Percentiles rank a stretch among this genome's conserved stretches.
Conservation (phyloP, 2,888 invertebrate species). For the Calliopum simillimum region DNA sequence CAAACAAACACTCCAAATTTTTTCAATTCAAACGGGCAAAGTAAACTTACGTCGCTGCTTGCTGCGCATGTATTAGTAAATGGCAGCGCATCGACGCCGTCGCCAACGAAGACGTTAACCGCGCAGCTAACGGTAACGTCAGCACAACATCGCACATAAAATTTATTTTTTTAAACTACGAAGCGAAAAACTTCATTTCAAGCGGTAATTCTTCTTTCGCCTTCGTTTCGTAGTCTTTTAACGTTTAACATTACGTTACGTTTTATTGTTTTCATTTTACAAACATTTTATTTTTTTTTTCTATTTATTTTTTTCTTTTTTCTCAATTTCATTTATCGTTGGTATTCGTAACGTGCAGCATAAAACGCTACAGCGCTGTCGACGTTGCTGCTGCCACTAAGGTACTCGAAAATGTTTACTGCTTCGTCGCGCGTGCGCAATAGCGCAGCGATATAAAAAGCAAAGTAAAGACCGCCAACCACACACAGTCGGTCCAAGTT, state of each 20-base stretch:
- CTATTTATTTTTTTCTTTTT: background rate
- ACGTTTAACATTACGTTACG: conserved; percentile 1
- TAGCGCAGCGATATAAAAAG: conserved; percentile 68
- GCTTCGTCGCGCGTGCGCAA: conserved; percentile 60
- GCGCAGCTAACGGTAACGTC: no score
- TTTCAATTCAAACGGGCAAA: background rate
- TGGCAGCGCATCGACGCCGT: background rate
- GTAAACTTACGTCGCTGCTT: conserved; percentile 34
- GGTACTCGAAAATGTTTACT: conserved; percentile 47
- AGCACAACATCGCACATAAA: no score
- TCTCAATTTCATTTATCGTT: conserved; percentile 8
- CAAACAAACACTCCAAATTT: background rate
- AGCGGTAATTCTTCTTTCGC: background rate
- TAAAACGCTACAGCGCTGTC: conserved; percentile 30
- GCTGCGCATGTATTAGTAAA: conserved; percentile 1
- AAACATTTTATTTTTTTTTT: background rate
- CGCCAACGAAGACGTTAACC: background rate
- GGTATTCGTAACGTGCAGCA: conserved; percentile 30
- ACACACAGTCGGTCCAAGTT: conserved; percentile 68
- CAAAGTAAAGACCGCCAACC: conserved; percentile 67
- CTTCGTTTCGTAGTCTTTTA: conserved; percentile 24
- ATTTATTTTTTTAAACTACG: no score
- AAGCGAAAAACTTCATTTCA: no score
- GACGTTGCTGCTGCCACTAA: no score
- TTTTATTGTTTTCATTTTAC: background rate